Base-by-base conservation (phyloP, 2,888 invertebrate genomes). In the Thymelicus sylvestris region DNA sequence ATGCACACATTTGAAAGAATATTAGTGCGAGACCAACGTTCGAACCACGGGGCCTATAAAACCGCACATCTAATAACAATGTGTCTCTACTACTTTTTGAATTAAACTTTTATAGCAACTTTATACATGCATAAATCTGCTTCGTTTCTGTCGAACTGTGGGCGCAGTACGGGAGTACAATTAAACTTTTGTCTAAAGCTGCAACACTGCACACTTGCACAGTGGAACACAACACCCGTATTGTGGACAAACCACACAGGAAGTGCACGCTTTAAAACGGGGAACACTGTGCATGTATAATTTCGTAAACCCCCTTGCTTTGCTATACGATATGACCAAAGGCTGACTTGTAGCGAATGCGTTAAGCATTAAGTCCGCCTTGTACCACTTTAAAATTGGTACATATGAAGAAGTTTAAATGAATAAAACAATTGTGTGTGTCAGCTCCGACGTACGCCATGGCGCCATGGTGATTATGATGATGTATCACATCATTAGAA, bases 251-350 rank as follows among this genome's bases (percentile, higher is more conserved):
- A 62, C 44, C 44, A 12, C 44, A 31, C 67, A 67, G 68, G 68
- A 68, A 68, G 61, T 47, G 68, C 41, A 7, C 44, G 47, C 47
- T 68, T 68, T 62, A 55, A 68, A 68, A 62, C 63, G 38, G 57
- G 63, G 61, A 67, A 67, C 63, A 52, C 44, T 4, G 12, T 12
- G 44, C 12, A 10, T 44, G 44, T 44, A 8, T 41, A 7, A 41
- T 41, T 41, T 44, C 44, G 10, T 44, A 12, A 44, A 44, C 44
- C 10, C 4, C 44, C 19, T 19, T 19, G 19, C 19, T 19, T 44
- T 44, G 10, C 12, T 19, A 19, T 19, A 19, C 19, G 19, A 19
- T 19, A 19, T 2, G 31, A 31, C 31, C 31, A 31, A 31, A 31
- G 5, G 31, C 3, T 31, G 31, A 31, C 31, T 1, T 31, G 31